Evolutionary conservation across 1,140 invertebrate species (phyloP).

Genomic region (Myzus persicae): DNA sequence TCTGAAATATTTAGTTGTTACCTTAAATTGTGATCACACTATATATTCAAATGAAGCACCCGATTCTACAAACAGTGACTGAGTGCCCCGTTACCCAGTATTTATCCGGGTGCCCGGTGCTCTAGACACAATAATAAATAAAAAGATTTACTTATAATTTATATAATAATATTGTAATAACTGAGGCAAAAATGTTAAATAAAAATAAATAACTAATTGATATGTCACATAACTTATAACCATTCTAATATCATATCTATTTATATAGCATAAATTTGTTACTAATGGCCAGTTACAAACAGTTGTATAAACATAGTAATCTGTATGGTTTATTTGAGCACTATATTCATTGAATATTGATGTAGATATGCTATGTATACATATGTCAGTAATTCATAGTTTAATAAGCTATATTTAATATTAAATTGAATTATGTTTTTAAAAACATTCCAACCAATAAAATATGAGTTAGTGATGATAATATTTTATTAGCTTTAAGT

Average conservation of each 20-base stretch:
- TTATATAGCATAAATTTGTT: not conserved
- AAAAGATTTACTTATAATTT: not conserved
- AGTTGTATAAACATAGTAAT: no score
- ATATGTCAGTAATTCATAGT: not conserved
- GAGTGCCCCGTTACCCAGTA: no score
- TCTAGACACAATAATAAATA: no score
- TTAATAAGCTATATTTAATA: not conserved
- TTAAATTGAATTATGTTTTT: not conserved
- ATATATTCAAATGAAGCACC: no score
- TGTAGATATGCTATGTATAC: not conserved
- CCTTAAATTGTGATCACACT: no score
- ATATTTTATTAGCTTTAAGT: not conserved
- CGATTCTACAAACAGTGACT: no score
- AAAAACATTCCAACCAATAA: not conserved
- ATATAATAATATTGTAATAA: not conserved
- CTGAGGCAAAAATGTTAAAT: not conserved
- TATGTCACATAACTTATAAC: not conserved
- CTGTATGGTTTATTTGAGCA: no score
- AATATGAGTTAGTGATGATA: not conserved
- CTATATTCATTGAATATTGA: not conserved
- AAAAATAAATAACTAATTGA: no score
- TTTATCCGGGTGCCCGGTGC: no score
- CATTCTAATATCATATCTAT: not conserved
- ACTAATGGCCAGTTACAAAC: not conserved
- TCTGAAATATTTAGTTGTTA: no score